phyloP scores from a whole-genome alignment of 2,888 invertebrate species.

The Arge pagana region DNA sequence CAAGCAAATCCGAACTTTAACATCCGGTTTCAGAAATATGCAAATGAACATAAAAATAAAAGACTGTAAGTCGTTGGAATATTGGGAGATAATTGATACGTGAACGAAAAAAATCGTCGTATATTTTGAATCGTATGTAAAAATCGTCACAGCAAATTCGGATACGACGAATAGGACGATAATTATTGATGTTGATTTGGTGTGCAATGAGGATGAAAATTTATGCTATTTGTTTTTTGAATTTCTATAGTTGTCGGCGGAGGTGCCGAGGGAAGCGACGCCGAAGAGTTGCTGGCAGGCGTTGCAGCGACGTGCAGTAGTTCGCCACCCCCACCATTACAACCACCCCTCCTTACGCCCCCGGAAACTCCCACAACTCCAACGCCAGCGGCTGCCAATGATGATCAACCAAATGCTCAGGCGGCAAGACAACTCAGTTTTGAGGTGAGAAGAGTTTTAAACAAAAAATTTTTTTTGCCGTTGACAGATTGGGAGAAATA shows the following conservation, averaged over 20 bases:
- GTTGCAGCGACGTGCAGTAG: slow-evolving; percentile 47
- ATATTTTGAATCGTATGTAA: no score
- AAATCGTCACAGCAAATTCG: no score
- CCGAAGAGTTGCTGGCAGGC: slow-evolving; percentile 50
- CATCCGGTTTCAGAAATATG: no score
- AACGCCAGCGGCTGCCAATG: slow-evolving; percentile 43
- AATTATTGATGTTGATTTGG: no score
- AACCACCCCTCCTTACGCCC: slow-evolving; percentile 38
- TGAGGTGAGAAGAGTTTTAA: slow-evolving; percentile 48
- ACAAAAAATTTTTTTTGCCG: slow-evolving; percentile 11
- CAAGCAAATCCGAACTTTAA: no score
- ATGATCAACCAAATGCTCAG: slow-evolving; percentile 41
- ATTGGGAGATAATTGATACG: no score
- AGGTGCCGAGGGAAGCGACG: slow-evolving; percentile 52
- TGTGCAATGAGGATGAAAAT: no score
- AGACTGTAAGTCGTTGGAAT: no score
- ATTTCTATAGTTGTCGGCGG: slow-evolving; percentile 50
- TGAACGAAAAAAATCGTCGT: no score
- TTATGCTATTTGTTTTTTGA: slow-evolving; percentile 7
- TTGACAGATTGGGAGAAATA: no score
- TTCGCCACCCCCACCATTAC: slow-evolving; percentile 45
- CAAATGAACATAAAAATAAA: no score
- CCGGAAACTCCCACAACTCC: slow-evolving; percentile 40
- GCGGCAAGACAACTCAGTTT: slow-evolving; percentile 57
- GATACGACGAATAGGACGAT: no score